A percentile compares a stretch with the other conserved stretches of the same genome.
Evolutionary conservation across 2,797 vertebrate species (phyloP).

Genomic region (Anableps anableps): DNA sequence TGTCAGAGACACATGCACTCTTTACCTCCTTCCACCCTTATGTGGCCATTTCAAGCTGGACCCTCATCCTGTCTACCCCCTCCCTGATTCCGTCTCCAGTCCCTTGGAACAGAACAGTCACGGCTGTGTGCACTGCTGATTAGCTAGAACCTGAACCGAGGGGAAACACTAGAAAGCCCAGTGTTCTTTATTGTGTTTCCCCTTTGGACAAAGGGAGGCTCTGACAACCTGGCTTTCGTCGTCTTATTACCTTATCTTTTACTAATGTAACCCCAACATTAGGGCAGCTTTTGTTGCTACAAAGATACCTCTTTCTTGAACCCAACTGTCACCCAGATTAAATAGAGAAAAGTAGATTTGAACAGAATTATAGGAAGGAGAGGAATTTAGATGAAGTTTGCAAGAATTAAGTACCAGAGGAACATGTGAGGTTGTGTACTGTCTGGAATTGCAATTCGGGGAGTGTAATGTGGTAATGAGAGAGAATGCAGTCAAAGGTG

Average conservation of each 20-base stretch:
- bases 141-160: conserved; percentile 78
- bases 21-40: conserved; percentile 32
- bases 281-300: conserved; percentile 29
- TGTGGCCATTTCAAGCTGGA: conserved; percentile 47
- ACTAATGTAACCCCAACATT: conserved; percentile 49
- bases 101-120: conserved; percentile 81
- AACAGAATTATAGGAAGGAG: conserved; percentile 17
- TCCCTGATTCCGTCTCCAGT: conserved; percentile 59
- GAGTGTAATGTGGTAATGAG: conserved; percentile 27
- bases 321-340: conserved; percentile 21
- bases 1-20: conserved; percentile 13
- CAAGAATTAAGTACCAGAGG: conserved; percentile 3
- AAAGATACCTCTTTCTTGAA: conserved; percentile 28
- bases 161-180: conserved; percentile 65
- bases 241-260: conserved; percentile 63
- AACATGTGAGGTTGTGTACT: conserved; percentile 37
- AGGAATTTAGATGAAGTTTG: conserved; percentile 12
- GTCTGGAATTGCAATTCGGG: conserved; percentile 33
- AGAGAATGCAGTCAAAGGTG: conserved; percentile 19
- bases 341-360: conserved; percentile 19
- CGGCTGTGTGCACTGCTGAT: conserved; percentile 80
- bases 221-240: conserved; percentile 48
- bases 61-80: conserved; percentile 59
- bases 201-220: conserved; percentile 53
- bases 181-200: conserved; percentile 64